Evolutionary conservation across 1,140 invertebrate species (phyloP), one percentile per base, ranked within the genome.

Genomic region (Rhizoglyphus robini): DNA sequence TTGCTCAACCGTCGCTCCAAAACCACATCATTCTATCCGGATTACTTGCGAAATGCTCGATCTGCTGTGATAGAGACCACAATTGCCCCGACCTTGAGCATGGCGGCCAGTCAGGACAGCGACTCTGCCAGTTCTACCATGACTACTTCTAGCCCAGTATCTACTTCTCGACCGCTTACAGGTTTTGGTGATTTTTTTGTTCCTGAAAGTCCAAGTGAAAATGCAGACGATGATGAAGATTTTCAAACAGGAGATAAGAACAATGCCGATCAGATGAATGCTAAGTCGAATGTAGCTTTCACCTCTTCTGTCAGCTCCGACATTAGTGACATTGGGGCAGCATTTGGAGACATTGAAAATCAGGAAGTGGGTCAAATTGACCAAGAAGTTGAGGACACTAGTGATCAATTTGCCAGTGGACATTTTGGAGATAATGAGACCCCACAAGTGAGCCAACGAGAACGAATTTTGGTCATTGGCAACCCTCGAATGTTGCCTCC

Each of bases 21-120:
- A 41, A 11, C 8, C 36, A 41, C 36, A 41, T 41, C 8, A n/a
- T n/a, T 18, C 36, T 8, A 18, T 41, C 18, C 36, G 36, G 36
- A 41, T 11, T 8, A 41, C 18, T 8, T 18, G 18, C 36, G 36
- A 41, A 11, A 54, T 25, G 23, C 8, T 54, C 51, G 51, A 20
- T 27, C 51, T 11, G 31, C 51, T 54, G 51, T 54, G 51, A 54
- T 54, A 8, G 51, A 8, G 31, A 54, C 51, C 23, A 54, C 51
- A 27, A 23, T 54, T 8, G 51, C 51, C 8, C 8, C 51, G 51
- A 5, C 51, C 8, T 15, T 32, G 8, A 20, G 8, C 20, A 8
- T 54, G 51, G 15, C 51, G 51, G 51, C 51, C 51, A 20, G 20
- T 8, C 51, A 54, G 51, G 51, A 54, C 8, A 32, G 23, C 51